Evolutionary conservation across 1,140 invertebrate genomes (phyloP).

Genomic region (Formica exsecta): DNA sequence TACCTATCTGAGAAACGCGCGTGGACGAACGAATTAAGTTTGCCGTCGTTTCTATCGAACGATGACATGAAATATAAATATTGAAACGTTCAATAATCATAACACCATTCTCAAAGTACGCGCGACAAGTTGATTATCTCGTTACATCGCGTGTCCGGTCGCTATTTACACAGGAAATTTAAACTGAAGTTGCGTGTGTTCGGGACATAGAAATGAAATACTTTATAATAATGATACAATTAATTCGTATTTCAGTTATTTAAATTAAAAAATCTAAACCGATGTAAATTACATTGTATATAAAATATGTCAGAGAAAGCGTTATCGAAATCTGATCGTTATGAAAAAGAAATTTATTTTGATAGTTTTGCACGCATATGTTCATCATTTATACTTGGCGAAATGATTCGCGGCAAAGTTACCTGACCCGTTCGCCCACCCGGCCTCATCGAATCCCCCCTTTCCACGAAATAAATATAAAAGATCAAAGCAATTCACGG

Average conservation of each 20-base stretch:
- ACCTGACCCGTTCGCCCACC: slow-evolving; percentile 72
- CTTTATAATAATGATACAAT: slow-evolving; percentile 9
- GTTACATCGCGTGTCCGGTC: neutral
- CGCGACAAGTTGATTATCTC: slow-evolving; percentile 22
- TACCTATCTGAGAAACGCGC: slow-evolving; percentile 30
- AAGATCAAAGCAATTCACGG: slow-evolving; percentile 71
- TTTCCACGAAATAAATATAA: slow-evolving; percentile 72
- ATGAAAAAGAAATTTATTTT: neutral
- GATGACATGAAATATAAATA: slow-evolving; percentile 42
- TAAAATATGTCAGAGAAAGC: neutral
- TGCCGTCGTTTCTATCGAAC: slow-evolving; percentile 17
- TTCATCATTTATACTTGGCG: slow-evolving; percentile 66
- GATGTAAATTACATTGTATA: neutral
- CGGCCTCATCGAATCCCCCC: slow-evolving; percentile 66
- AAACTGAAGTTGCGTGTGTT: neutral
- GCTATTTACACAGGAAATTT: neutral
- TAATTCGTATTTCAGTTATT: neutral
- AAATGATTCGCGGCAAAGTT: slow-evolving; percentile 51
- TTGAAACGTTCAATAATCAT: slow-evolving; percentile 21
- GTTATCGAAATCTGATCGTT: neutral
- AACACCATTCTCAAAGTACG: slow-evolving; percentile 1
- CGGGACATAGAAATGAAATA: neutral
- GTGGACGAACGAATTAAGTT: slow-evolving; percentile 30
- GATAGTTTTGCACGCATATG: slow-evolving; percentile 10
- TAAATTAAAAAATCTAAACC: neutral